Conservation (phyloP, 2,888 invertebrate genomes). For the Piscicola geometra region DNA sequence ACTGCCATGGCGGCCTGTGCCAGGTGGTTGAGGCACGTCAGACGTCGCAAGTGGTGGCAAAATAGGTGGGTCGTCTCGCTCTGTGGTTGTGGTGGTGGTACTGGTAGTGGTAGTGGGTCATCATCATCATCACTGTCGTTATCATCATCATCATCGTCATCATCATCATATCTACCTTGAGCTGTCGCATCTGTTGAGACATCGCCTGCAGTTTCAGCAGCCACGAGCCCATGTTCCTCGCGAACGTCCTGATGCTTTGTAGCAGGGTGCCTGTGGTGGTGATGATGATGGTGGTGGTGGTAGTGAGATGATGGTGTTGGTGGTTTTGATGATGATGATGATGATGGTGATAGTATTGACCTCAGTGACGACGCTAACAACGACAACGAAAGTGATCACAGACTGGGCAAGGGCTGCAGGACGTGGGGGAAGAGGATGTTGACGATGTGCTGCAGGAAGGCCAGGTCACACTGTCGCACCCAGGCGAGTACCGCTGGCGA, state of each 20-base stretch:
- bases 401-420: conserved; percentile 84
- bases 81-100: conserved; percentile 75
- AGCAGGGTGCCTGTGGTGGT: conserved; percentile 68
- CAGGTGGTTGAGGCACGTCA: conserved; percentile 93
- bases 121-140: background rate
- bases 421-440: conserved; percentile 95
- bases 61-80: conserved; percentile 49
- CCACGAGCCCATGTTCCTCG: conserved; percentile 83
- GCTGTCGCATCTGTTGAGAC: conserved; percentile 73
- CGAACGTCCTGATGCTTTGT: conserved; percentile 85
- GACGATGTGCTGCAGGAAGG: conserved; percentile 90
- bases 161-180: conserved; percentile 63
- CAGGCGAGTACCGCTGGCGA: conserved; percentile 72
- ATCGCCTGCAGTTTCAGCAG: conserved; percentile 74
- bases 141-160: too few relatives aligned
- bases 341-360: too few relatives aligned
- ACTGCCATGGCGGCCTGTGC: conserved; percentile 93
- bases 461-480: conserved; percentile 76
- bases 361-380: background rate
- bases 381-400: conserved; percentile 47
- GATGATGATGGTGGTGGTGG: too few relatives aligned
- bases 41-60: conserved; percentile 66
- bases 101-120: conserved; percentile 73
- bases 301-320: conserved; percentile 68
- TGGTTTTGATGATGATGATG: conserved; percentile 58